A percentile compares a stretch with the other conserved stretches of the same genome.
These are phyloP conservation scores for Bibio marci DNA, from an alignment of 2,888 invertebrate genomes.

Conservation along the genomic window DNA sequence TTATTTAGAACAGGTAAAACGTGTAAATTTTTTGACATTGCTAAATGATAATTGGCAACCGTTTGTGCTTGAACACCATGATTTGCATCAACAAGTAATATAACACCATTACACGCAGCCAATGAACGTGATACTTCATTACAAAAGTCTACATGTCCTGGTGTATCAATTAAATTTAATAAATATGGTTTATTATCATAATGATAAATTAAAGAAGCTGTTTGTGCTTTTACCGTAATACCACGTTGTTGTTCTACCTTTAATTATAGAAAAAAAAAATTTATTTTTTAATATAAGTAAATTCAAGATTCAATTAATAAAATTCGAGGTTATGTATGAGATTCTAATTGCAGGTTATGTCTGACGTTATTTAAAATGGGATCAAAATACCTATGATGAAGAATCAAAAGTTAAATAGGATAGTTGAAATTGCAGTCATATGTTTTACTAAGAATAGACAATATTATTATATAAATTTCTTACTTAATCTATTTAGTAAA, in stretches of 20 bases:
- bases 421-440: too few relatives aligned
- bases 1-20: conserved; percentile 93
- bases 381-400: too few relatives aligned
- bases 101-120: conserved; percentile 85
- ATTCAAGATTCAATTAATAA: too few relatives aligned
- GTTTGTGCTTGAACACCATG: conserved; percentile 96
- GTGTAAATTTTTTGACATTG: conserved; percentile 60
- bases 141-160: conserved; percentile 95
- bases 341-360: not conserved
- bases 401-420: too few relatives aligned
- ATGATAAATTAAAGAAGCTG: conserved; percentile 69
- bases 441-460: too few relatives aligned
- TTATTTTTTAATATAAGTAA: conserved; percentile 15
- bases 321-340: too few relatives aligned
- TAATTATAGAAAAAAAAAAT: conserved; percentile 35
- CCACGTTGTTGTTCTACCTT: conserved; percentile 89
- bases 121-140: conserved; percentile 89
- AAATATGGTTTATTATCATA: conserved; percentile 53
- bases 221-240: conserved; percentile 97
- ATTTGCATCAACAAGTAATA: conserved; percentile 90
- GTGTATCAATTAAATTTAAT: conserved; percentile 92
- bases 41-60: conserved; percentile 88
- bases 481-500: too few relatives aligned
- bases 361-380: too few relatives aligned
- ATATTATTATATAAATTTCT: too few relatives aligned